These are phyloP conservation scores for Drosophila monieri DNA, from an alignment of 2,888 invertebrate genomes.

Conservation along the genomic window DNA sequence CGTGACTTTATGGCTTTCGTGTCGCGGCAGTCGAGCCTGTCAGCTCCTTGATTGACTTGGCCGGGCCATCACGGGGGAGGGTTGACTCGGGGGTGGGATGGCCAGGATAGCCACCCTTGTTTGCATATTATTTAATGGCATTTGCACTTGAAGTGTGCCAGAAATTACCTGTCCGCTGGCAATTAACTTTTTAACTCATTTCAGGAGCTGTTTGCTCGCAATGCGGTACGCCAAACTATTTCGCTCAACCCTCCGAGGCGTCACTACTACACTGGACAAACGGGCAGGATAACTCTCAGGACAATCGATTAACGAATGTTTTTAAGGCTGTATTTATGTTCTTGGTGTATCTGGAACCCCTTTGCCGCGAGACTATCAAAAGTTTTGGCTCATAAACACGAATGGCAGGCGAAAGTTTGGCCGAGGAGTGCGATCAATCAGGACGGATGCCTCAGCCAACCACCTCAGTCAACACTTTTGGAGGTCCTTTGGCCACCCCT, in stretches of 20 bases:
- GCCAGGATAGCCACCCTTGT: slow-evolving; percentile 62
- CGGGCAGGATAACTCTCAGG: not conserved
- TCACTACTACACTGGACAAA: not conserved
- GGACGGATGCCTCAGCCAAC: slow-evolving; percentile 20
- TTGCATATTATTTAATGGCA: slow-evolving; percentile 79
- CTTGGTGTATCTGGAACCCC: slow-evolving; percentile 1
- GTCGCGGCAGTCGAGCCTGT: slow-evolving; percentile 61
- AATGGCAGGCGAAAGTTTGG: slow-evolving; percentile 46
- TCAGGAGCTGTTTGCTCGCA: slow-evolving; percentile 50
- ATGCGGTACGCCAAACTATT: slow-evolving; percentile 39
- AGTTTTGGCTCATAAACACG: slow-evolving; percentile 67
- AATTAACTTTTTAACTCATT: slow-evolving; percentile 78
- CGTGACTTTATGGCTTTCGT: slow-evolving; percentile 79
- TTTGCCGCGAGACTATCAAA: slow-evolving; percentile 33
- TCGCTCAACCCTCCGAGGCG: slow-evolving; percentile 2
- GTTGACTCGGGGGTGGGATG: slow-evolving; percentile 13
- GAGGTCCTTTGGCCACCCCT: slow-evolving; percentile 35
- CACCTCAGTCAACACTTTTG: slow-evolving; percentile 65
- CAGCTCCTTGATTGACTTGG: slow-evolving; percentile 72
- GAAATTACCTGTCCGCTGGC: slow-evolving; percentile 78
- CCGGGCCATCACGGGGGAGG: slow-evolving; percentile 22
- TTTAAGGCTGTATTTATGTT: not conserved
- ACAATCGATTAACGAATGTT: not conserved
- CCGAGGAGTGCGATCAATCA: slow-evolving; percentile 62
- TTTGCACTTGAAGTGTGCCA: slow-evolving; percentile 76